Evolutionary conservation across 64 coral and sea anemone species (phyloP).

Genomic region (Hydrozoanthus tunicans): DNA sequence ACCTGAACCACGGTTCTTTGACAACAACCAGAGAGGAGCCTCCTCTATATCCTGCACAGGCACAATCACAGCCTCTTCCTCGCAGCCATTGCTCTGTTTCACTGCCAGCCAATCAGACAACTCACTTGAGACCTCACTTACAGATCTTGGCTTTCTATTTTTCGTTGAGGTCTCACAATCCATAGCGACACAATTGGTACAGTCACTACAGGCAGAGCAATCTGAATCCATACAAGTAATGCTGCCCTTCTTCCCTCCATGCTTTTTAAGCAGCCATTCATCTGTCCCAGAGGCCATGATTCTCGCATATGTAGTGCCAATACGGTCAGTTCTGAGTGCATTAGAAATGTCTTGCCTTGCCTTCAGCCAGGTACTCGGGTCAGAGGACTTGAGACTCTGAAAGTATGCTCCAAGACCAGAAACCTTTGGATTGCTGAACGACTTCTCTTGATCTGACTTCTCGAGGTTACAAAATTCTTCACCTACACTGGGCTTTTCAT

Average conservation of each 20-base stretch:
- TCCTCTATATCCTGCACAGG: constrained; percentile 57
- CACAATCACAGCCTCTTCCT: constrained; percentile 6
- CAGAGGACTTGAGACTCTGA: constrained; percentile 59
- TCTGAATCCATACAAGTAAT: constrained; percentile 11
- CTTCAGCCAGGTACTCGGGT: constrained; percentile 63
- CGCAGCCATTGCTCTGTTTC: not conserved
- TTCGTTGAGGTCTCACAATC: not conserved
- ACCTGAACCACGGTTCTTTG: not conserved
- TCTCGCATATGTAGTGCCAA: constrained; percentile 59
- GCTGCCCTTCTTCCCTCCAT: not conserved
- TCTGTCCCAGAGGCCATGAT: constrained; percentile 64
- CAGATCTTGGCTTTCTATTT: not conserved
- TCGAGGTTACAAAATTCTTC: not conserved
- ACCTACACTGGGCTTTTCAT: not conserved
- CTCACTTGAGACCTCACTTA: constrained; percentile 48
- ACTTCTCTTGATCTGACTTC: not conserved
- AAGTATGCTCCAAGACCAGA: constrained; percentile 57
- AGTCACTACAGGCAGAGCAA: constrained; percentile 47
- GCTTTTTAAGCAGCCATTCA: constrained; percentile 67
- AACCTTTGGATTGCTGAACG: constrained; percentile 39
- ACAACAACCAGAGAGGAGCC: constrained; percentile 2
- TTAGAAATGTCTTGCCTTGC: not conserved
- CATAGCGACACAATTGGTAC: constrained; percentile 21
- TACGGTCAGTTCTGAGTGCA: constrained; percentile 35
- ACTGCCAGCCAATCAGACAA: constrained; percentile 62